Base-by-base conservation (phyloP, 2,888 invertebrate species). In the Neoscelio sp. region DNA sequence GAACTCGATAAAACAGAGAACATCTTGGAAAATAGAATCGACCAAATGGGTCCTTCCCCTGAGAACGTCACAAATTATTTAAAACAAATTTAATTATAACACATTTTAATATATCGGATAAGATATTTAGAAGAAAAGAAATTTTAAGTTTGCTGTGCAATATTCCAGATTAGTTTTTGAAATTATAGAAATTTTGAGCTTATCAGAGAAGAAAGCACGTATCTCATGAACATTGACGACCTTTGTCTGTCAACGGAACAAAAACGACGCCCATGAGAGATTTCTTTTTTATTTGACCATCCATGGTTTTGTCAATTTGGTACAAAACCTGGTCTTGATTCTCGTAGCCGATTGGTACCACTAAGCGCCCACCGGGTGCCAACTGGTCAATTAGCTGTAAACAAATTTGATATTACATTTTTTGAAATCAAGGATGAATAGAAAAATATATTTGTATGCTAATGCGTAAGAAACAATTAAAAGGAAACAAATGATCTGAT, bases 231-330 rank as follows among this genome's bases (percentile, higher is more conserved):
- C 93, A 94, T 87, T 96, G 96, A 71, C 92, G 92, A 13, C 94
- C 93, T 89, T 94, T 94, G 90, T 98, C 98, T 0, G 99, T 99
- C 44, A 99, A 92, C 0, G 99, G 99, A 28, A 99, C 99, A 89
- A 98, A 99, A 83, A 98, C 96, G 7, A 99, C 99, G 38, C 97
- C 97, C 96, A 99, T 98, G 6, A 99, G 92, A 38, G 94, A 93
- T 83, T 94, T 95, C 76, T 94, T 92, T 15, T 92, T 92, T 2
- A 98, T 93, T 26, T 94, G 92, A 4, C 99, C 99, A 88, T 97
- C 95, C 1, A 91, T 89, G 28, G 93, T 92, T 91, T 99, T 99
- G 90, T 99, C 99, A 68, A 99, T 95, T 93, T 97, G 93, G 2
- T 88, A 95, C 84, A 99, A 92, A 87, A 95, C 94, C 91, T 99